phyloP scores from a whole-genome alignment of 1,140 invertebrate genomes.

The Sarcophaga bullata region DNA sequence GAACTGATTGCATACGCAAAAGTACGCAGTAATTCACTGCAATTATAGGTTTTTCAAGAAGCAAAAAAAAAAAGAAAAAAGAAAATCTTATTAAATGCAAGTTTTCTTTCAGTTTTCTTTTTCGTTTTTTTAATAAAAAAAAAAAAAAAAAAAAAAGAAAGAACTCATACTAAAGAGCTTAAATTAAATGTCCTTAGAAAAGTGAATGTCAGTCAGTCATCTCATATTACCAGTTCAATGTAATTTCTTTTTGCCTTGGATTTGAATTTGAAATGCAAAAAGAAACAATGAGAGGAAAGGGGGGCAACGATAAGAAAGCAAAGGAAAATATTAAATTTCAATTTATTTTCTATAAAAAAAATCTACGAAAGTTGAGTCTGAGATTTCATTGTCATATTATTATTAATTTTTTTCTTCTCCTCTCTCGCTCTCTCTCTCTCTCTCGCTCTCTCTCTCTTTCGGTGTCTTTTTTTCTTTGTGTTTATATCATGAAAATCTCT shows the following conservation, averaged over 20 bases:
- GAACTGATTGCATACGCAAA: neutral
- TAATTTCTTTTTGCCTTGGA: neutral
- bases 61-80: neutral
- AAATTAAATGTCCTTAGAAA: neutral
- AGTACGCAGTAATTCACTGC: neutral
- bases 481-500: too few relatives aligned
- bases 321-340: neutral
- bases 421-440: neutral
- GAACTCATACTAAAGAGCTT: too few relatives aligned
- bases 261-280: too few relatives aligned
- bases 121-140: neutral
- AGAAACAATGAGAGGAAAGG: too few relatives aligned
- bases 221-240: neutral
- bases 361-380: too few relatives aligned
- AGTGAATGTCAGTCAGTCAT: too few relatives aligned
- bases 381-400: too few relatives aligned
- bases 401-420: too few relatives aligned
- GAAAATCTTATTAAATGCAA: conserved; percentile 12
- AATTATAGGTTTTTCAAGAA: neutral
- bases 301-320: too few relatives aligned
- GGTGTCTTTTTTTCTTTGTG: too few relatives aligned
- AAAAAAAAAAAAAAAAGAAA: too few relatives aligned
- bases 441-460: neutral
- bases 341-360: neutral
- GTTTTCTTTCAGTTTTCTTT: neutral